Evolutionary conservation across 30 jellyfish, hydroid and myxozoan species (phyloP).

Genomic region (Mastigias papua): DNA sequence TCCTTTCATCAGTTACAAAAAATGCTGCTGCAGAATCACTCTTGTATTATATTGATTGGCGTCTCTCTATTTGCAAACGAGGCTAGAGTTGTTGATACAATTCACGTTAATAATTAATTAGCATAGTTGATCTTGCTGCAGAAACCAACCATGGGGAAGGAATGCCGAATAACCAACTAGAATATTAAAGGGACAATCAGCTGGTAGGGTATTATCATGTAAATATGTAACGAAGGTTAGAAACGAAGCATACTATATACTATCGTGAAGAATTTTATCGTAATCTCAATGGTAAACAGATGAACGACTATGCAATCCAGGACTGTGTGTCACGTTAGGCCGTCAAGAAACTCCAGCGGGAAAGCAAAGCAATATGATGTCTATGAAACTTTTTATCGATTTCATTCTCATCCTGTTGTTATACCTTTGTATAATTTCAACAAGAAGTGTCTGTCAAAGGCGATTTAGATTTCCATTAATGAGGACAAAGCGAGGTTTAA

Average conservation of each 20-base stretch:
- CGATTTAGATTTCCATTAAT: slow-evolving; percentile 58
- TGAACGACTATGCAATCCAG: slow-evolving; percentile 50
- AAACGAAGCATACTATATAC: neutral
- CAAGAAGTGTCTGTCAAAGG: neutral
- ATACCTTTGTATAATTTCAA: neutral
- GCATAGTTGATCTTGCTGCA: slow-evolving; percentile 78
- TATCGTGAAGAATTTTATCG: neutral
- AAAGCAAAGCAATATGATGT: slow-evolving; percentile 9
- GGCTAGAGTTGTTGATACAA: slow-evolving; percentile 32
- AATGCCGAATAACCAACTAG: slow-evolving; percentile 38
- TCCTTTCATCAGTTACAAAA: no score
- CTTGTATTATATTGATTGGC: neutral
- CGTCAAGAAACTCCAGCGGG: neutral
- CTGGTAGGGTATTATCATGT: neutral
- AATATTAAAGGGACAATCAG: neutral
- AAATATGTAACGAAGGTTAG: neutral
- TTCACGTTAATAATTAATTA: slow-evolving; percentile 47
- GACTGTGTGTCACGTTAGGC: slow-evolving; percentile 7
- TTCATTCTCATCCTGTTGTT: neutral
- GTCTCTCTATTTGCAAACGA: slow-evolving; percentile 11
- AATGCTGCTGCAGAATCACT: neutral
- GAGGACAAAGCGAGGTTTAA: slow-evolving; percentile 78
- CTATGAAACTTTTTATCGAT: slow-evolving; percentile 32
- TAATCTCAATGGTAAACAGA: neutral
- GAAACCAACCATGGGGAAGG: slow-evolving; percentile 55